phyloP scores from a whole-genome alignment of 2,797 vertebrate species.

The Pristis pectinata region DNA sequence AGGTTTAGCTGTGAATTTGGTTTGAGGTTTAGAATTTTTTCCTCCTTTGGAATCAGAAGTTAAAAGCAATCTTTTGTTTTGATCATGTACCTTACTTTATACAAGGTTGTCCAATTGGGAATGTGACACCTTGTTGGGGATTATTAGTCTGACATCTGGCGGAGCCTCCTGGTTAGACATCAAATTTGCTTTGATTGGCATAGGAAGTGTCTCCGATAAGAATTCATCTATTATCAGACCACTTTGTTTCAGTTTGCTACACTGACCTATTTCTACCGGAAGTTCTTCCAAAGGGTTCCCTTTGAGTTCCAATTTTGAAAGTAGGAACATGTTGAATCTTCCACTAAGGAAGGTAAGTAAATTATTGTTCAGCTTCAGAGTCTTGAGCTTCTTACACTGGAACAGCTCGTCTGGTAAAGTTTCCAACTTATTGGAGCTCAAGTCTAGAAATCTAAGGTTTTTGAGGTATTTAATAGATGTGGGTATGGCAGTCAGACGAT shows the following conservation, averaged over 20 bases:
- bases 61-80: not conserved
- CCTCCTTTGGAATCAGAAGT: not conserved
- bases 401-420: constrained; percentile 35
- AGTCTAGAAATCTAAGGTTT: constrained; percentile 84
- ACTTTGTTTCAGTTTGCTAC: constrained; percentile 1
- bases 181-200: not conserved
- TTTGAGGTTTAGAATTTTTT: not conserved
- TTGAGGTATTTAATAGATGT: constrained; percentile 81
- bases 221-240: constrained; percentile 35
- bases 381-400: constrained; percentile 36
- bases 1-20: not conserved
- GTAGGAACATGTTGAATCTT: constrained; percentile 29
- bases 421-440: constrained; percentile 82
- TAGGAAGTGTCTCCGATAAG: constrained; percentile 33
- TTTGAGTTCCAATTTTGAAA: constrained; percentile 25
- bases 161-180: not conserved
- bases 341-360: not conserved
- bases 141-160: not conserved
- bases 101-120: not conserved
- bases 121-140: not conserved
- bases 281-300: constrained; percentile 20
- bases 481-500: constrained; percentile 81
- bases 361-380: constrained; percentile 35
- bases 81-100: not conserved
- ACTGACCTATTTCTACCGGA: not conserved